Conservation (phyloP, 2,113 vertebrate species). For the Uria lomvia region DNA sequence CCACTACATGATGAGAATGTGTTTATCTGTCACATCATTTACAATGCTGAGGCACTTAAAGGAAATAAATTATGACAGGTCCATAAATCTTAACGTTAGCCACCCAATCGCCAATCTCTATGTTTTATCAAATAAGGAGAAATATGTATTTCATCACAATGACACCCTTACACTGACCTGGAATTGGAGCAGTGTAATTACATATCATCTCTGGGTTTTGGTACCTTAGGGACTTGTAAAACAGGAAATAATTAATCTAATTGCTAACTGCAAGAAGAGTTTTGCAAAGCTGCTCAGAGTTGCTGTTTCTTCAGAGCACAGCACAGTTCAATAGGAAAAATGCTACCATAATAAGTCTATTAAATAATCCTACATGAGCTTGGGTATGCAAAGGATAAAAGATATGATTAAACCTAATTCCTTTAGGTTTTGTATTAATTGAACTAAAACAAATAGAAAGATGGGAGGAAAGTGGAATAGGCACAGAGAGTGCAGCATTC, state of each 20-base stretch:
- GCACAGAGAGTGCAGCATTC: not conserved
- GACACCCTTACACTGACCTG: not conserved
- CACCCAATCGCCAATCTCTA: not conserved
- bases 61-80: not conserved
- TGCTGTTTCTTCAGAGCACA: not conserved
- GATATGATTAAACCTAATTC: not conserved
- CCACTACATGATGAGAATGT: not conserved
- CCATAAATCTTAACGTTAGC: not conserved
- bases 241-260: not conserved
- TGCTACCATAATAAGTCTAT: not conserved
- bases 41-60: not conserved
- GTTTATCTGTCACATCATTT: not conserved
- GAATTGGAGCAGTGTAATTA: not conserved
- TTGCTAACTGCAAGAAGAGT: not conserved
- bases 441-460: not conserved
- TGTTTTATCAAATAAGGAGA: not conserved
- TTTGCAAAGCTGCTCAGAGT: not conserved
- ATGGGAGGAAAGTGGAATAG: not conserved
- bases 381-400: not conserved
- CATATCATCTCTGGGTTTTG: not conserved
- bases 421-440: not conserved
- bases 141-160: not conserved
- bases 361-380: not conserved
- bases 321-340: not conserved
- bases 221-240: not conserved